phyloP scores from a whole-genome alignment of 2,888 invertebrate genomes.

The Eupithecia abbreviata region DNA sequence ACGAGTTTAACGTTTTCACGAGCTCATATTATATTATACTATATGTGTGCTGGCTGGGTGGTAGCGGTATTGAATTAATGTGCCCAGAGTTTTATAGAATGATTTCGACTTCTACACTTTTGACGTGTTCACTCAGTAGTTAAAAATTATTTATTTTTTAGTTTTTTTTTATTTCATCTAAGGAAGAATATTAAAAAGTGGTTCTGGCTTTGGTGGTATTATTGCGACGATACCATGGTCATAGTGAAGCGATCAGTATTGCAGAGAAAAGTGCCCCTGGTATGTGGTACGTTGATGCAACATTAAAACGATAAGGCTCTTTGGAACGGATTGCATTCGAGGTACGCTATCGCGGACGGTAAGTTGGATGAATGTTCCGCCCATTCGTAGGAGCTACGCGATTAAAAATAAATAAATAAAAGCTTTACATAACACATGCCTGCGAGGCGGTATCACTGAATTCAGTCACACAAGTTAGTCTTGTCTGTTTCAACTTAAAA shows the following conservation, averaged over 20 bases:
- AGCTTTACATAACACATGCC: constrained; percentile 25
- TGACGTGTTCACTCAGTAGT: not conserved
- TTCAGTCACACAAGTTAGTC: constrained; percentile 21
- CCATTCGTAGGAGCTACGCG: constrained; percentile 34
- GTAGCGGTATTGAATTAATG: no score
- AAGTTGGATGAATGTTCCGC: constrained; percentile 49
- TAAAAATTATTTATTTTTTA: not conserved
- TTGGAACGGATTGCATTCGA: constrained; percentile 77
- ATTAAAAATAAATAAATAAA: constrained; percentile 30
- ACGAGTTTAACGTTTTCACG: no score
- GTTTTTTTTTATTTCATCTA: not conserved
- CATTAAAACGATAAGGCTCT: constrained; percentile 59
- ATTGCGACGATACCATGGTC: not conserved
- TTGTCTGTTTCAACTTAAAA: constrained; percentile 21
- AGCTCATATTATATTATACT: no score
- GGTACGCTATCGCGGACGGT: constrained; percentile 54
- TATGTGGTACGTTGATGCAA: not conserved
- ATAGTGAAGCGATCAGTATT: not conserved
- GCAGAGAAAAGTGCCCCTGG: not conserved
- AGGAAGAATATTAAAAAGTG: not conserved
- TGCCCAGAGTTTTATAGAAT: not conserved
- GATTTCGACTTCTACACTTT: not conserved
- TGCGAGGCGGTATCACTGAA: constrained; percentile 30
- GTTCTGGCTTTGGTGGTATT: not conserved
- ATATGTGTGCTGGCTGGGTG: no score